Base-by-base conservation (phyloP, 2,113 vertebrate genomes). In the Drymodes brunneopygia region DNA sequence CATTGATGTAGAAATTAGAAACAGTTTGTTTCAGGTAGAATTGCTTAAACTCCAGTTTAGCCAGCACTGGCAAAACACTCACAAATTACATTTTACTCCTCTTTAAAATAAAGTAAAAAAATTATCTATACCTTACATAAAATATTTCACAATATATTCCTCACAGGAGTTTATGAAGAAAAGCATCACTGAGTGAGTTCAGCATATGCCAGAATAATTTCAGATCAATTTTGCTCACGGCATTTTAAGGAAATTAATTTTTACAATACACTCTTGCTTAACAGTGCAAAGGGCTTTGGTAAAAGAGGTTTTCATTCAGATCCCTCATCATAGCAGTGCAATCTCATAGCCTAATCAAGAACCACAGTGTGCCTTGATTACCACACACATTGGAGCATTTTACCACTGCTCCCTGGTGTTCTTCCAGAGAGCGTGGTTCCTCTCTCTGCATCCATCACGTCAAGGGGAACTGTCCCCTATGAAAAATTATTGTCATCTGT, bases 191-290 rank as follows among this genome's bases (percentile, higher is more conserved):
- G 92, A 95, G 86, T n/a, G 93, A 91, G 88, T 90, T 88, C 81
- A 73, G 81, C 74, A 90, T 94, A 95, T 96, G 96, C 71, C 96
- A 94, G 91, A 97, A 94, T 67, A 29, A 96, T 83, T 95, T 92
- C 83, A 89, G 92, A 97, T 89, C 92, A 96, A 95, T 96, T 97
- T 97, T 93, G 95, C 89, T 97, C 93, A 95, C 4, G 23, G 95
- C 80, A 42, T 86, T 85, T 91, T 91, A 95, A 96, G 70, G 75
- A 95, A 97, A 97, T 95, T 94, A 93, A 96, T 96, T 97, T 97
- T 97, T 96, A 96, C 95, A 95, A 96, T 71, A 61, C 77, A 81
- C 88, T 84, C 92, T 61, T 90, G 86, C 85, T 86, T 88, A 86
- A 81, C 40, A 40, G 91, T 80, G 94, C 94, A 96, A 95, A 96